phyloP scores from a whole-genome alignment of 2,113 vertebrate genomes.

The Datnioides undecimradiatus region DNA sequence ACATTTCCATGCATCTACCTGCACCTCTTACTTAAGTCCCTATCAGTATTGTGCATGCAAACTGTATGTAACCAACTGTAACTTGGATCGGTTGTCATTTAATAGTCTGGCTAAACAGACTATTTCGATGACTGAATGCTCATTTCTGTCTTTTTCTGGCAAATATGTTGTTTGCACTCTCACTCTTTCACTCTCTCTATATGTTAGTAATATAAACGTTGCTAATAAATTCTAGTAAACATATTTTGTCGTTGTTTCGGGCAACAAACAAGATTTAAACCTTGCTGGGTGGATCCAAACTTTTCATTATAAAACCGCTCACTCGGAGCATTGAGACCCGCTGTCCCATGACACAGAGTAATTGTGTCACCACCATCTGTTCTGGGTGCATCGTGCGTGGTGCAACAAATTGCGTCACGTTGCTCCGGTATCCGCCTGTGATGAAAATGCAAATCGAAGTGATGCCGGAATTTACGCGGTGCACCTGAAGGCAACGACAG shows the following conservation, averaged over 20 bases:
- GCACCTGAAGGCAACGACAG: conserved; percentile 63
- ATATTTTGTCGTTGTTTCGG: no score
- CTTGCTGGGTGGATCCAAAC: background rate
- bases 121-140: background rate
- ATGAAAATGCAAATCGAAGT: background rate
- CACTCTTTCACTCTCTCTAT: no score
- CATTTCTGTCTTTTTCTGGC: background rate
- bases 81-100: no score
- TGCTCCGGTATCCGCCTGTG: background rate
- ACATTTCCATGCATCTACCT: no score
- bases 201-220: no score
- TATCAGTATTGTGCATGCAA: no score
- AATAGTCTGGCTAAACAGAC: no score
- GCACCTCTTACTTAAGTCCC: no score
- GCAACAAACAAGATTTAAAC: no score
- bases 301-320: background rate
- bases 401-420: conserved; percentile 32
- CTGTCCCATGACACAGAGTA: background rate
- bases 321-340: background rate
- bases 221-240: no score
- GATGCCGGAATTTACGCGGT: conserved; percentile 41
- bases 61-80: no score
- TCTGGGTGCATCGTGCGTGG: background rate
- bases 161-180: background rate
- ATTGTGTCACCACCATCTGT: conserved; percentile 44